A percentile compares a stretch with the other conserved stretches of the same genome.
phyloP scores from a whole-genome alignment of 2,888 invertebrate genomes.

The Papilio protenor region DNA sequence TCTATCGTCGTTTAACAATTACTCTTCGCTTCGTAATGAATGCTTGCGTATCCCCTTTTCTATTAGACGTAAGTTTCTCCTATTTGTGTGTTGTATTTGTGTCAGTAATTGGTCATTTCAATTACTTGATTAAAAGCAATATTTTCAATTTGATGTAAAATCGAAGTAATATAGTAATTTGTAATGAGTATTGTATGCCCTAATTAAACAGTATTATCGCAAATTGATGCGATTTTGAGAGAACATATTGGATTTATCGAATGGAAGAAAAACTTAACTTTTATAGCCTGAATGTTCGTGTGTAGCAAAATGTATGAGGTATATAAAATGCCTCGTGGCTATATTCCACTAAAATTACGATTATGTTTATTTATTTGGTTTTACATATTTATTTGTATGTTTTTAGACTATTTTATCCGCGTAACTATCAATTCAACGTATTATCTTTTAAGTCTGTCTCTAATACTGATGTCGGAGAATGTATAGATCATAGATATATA shows the following conservation, averaged over 20 bases:
- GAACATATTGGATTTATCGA: conserved; percentile 34
- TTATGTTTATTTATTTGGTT: conserved; percentile 49
- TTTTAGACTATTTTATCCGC: conserved; percentile 34
- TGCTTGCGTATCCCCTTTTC: conserved; percentile 28
- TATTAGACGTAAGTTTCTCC: conserved; percentile 71
- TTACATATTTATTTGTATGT: conserved; percentile 27
- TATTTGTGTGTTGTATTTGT: conserved; percentile 64
- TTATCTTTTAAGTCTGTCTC: conserved; percentile 31
- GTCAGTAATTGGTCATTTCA: conserved; percentile 68
- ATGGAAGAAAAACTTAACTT: conserved; percentile 46
- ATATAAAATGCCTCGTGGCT: conserved; percentile 51
- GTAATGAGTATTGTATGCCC: conserved; percentile 34
- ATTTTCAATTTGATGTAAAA: conserved; percentile 53
- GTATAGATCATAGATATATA: background rate
- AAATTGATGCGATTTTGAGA: conserved; percentile 22
- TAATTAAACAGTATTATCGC: conserved; percentile 42
- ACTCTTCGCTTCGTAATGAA: conserved; percentile 49
- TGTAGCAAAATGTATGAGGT: conserved; percentile 40
- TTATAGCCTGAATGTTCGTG: conserved; percentile 49
- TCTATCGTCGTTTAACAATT: conserved; percentile 47
- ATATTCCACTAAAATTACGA: conserved; percentile 62
- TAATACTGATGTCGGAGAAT: background rate
- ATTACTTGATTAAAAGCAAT: conserved; percentile 70
- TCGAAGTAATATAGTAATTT: conserved; percentile 42
- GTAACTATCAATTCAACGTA: conserved; percentile 15